These are phyloP conservation scores for Prionace glauca DNA, from an alignment of 2,797 vertebrate species.

Conservation along the genomic window DNA sequence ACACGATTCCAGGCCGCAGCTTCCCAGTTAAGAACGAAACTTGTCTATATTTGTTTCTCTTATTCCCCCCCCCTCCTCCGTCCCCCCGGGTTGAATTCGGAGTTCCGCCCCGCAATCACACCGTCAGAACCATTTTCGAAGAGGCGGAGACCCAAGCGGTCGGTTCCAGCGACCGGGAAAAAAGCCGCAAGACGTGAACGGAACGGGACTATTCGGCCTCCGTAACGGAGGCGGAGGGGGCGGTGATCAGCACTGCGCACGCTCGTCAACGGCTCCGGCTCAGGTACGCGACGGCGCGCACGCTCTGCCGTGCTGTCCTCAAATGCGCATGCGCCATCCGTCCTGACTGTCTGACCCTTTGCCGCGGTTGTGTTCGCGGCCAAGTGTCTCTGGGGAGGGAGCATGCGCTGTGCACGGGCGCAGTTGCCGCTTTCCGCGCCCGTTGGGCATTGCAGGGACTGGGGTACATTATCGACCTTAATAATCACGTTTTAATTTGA, in stretches of 20 bases:
- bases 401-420: too few relatives aligned
- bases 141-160: background rate
- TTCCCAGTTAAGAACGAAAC: background rate
- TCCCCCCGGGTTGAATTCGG: background rate
- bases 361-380: too few relatives aligned
- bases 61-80: too few relatives aligned
- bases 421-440: too few relatives aligned
- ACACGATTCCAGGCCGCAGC: background rate
- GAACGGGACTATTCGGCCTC: fast-evolving
- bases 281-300: background rate
- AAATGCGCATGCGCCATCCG: too few relatives aligned
- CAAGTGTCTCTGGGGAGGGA: too few relatives aligned
- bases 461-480: too few relatives aligned
- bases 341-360: too few relatives aligned
- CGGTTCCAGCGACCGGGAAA: background rate
- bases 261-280: background rate
- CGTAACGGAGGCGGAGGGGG: too few relatives aligned
- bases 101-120: background rate
- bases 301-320: fast-evolving
- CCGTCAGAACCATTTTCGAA: background rate
- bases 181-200: fast-evolving
- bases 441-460: too few relatives aligned
- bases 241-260: background rate
- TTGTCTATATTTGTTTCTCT: background rate
- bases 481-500: too few relatives aligned